Evolutionary conservation across 92 coral and sea anemone species (phyloP).

Genomic region (Paramuricea clavata): DNA sequence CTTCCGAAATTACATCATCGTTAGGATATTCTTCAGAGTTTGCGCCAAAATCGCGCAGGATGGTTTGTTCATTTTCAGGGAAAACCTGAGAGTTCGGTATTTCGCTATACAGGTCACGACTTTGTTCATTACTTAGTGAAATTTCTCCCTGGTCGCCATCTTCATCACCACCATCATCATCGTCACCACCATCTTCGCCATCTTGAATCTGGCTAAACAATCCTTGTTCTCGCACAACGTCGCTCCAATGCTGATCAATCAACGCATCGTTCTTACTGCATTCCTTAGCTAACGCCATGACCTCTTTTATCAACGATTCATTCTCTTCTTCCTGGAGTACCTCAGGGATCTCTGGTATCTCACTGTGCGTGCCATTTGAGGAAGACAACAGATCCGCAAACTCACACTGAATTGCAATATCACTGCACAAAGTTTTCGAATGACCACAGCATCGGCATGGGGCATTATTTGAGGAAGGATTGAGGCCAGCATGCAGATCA

Average conservation of each 20-base stretch:
- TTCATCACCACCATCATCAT: background rate
- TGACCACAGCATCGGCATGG: slow-evolving; percentile 8
- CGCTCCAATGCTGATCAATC: slow-evolving; percentile 41
- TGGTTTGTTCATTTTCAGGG: background rate
- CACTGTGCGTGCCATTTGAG: background rate
- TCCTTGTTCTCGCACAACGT: slow-evolving; percentile 20
- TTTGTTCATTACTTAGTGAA: background rate
- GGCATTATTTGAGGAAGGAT: background rate
- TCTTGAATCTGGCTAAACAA: slow-evolving; percentile 18
- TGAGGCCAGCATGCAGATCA: background rate
- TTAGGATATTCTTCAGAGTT: background rate
- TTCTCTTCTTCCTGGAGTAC: slow-evolving; percentile 16
- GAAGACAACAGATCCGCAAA: slow-evolving; percentile 38
- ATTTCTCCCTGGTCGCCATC: background rate
- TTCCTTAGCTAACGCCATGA: slow-evolving; percentile 42
- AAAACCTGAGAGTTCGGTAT: background rate
- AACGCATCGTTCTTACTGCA: slow-evolving; percentile 46
- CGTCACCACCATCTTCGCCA: background rate
- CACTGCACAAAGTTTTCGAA: background rate
- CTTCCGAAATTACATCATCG: background rate
- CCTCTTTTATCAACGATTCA: slow-evolving; percentile 43
- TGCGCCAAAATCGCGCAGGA: background rate
- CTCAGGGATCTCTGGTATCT: background rate
- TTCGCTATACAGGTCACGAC: background rate
- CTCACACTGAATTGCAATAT: slow-evolving; percentile 17